A percentile compares a stretch with the other conserved stretches of the same genome.
Conservation (phyloP, 2,888 invertebrate genomes). For the Antheraea yamamai region DNA sequence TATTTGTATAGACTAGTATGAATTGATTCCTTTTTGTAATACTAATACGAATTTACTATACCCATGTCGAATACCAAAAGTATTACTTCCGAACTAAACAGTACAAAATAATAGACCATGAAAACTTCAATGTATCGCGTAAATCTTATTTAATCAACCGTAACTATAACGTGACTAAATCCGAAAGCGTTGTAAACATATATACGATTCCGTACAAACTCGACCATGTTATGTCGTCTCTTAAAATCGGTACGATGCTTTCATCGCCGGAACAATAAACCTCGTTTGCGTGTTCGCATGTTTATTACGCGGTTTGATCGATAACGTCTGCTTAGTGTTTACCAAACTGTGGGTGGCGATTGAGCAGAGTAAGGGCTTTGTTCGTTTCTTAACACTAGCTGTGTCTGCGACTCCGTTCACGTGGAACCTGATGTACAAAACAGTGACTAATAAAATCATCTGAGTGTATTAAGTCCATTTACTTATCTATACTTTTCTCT, state of each 20-base stretch:
- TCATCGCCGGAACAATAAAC: conserved; percentile 34
- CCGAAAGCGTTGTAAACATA: not conserved
- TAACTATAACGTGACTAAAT: conserved; percentile 11
- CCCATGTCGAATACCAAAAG: not conserved
- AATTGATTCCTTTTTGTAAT: not conserved
- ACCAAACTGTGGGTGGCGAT: conserved; percentile 12
- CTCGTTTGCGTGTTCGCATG: conserved; percentile 28
- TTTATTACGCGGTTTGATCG: conserved; percentile 37
- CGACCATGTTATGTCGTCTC: conserved; percentile 2
- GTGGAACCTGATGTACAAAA: no score
- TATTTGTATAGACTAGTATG: not conserved
- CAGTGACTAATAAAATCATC: no score
- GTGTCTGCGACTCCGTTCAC: no score
- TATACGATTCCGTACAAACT: not conserved
- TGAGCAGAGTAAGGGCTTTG: not conserved
- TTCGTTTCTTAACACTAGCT: not conserved
- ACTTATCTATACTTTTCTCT: no score
- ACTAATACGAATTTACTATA: not conserved
- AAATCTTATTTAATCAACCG: conserved; percentile 3
- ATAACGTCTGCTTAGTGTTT: conserved; percentile 37
- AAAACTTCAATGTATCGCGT: conserved; percentile 13
- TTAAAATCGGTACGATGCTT: conserved; percentile 7
- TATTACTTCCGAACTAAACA: conserved; percentile 9
- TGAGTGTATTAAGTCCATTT: no score
- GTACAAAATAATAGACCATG: conserved; percentile 2